Conservation (phyloP, 2,888 invertebrate genomes). For the Apoda limacodes region DNA sequence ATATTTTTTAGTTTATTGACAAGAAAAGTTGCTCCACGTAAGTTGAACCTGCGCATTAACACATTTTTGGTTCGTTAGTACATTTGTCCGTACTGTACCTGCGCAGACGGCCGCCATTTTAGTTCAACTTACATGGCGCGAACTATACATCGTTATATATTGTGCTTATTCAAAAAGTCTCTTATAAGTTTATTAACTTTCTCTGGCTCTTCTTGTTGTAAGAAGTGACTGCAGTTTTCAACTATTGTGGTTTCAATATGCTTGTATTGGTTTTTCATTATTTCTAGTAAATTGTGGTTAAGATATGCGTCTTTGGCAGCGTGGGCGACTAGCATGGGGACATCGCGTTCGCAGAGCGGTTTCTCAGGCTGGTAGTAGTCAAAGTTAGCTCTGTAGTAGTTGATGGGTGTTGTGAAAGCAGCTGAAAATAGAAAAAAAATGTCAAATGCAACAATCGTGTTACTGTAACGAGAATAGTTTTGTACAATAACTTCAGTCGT, state of each 20-base stretch:
- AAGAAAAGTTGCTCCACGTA: too few relatives aligned
- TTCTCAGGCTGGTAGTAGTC: constrained; percentile 24
- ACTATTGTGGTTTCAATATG: constrained; percentile 51
- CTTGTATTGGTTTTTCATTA: constrained; percentile 45
- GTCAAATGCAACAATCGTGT: not conserved
- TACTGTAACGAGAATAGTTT: too few relatives aligned
- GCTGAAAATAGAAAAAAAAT: too few relatives aligned
- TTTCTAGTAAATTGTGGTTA: constrained; percentile 28
- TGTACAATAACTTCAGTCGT: too few relatives aligned
- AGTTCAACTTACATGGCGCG: too few relatives aligned
- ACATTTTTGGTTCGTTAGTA: too few relatives aligned
- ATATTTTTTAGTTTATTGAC: too few relatives aligned
- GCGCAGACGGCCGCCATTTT: too few relatives aligned
- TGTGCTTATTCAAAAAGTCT: constrained; percentile 49
- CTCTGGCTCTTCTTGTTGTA: constrained; percentile 67
- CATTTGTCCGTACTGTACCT: too few relatives aligned
- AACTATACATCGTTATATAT: constrained; percentile 47
- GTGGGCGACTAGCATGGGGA: constrained; percentile 51
- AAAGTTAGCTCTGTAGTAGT: constrained; percentile 65
- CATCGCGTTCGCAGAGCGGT: constrained; percentile 30
- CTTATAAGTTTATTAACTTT: constrained; percentile 62
- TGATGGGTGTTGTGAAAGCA: constrained; percentile 59
- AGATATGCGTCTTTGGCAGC: constrained; percentile 57
- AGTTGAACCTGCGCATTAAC: too few relatives aligned
- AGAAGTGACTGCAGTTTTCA: constrained; percentile 58